Base-by-base conservation (phyloP, 2,888 invertebrate species). In the Cynaeus angustus region DNA sequence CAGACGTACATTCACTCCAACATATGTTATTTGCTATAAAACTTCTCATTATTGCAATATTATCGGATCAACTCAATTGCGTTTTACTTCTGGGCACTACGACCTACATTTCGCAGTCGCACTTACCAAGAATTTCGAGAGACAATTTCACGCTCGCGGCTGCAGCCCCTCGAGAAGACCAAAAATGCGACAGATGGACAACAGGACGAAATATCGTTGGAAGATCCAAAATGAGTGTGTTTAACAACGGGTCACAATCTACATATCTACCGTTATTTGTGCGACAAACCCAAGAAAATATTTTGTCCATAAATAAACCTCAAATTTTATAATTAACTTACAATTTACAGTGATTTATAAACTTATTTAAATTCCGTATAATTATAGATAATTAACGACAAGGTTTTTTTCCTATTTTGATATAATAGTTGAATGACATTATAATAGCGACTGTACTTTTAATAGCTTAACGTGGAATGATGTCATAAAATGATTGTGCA, bases 1-100 rank as follows among this genome's bases (percentile, higher is more conserved):
- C 45, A 62, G 66, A 66, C 66, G 62, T 50, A 66, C 70, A 67
- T 56, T 50, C 28, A 45, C 10, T 41, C 50, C 26, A 50, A 50
- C 71, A 71, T 55, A 71, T 71, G 67, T 67, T 71, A 67, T 70
- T 66, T 61, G 43, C 55, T 16, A 55, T 45, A 48, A 66, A 62
- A 66, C 62, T 66, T 45, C 9, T 56, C 45, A 65, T 65, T 69
- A 66, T 59, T 50, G 30, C 58, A 30, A 56, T 46, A 55, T 66
- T 55, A 58, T 69, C 59, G 58, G 30, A 62, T 56, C 28, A 10
- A 33, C 26, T 61, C 45, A 64, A 55, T 50, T 50, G 68, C 50
- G 33, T 66, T 28, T 66, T 53, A 37, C 64, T 69, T 43, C 48
- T 26, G 58, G 69, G 50, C 52, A 69, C 28, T 62, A 10, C 69